Evolutionary conservation across 2,797 vertebrate genomes (phyloP), one percentile per base, ranked within the genome.

Genomic region (Hipposideros larvatus): DNA sequence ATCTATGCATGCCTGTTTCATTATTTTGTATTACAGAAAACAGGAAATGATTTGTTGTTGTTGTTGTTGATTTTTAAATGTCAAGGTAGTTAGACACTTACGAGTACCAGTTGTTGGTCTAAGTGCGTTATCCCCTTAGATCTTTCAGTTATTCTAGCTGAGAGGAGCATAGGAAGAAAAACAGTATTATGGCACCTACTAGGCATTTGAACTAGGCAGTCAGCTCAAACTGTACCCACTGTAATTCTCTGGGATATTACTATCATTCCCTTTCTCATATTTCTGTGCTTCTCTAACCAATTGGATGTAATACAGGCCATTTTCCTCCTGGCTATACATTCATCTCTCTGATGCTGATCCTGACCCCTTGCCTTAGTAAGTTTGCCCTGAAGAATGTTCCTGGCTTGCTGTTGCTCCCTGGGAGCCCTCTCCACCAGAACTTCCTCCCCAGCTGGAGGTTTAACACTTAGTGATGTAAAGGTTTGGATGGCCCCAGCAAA

Each of bases 321-420:
- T 84, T 89, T 93, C 57, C 66, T 96, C 37, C 79, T 61, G 11
- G 19, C 57, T 59, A 31, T 87, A 9, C 24, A 86, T 24, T 90
- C 28, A 18, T 83, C 48, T 65, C 68, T 95, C 2, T 85, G 59
- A 80, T 65, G 26, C 41, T 57, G 11, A 80, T 91, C 65, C 28
- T 78, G 34, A 22, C 26, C 75, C 34, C 48, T 66, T 78, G 11
- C 75, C 59, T 79, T 34, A 41, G n/a, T 11, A 41, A 3, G 59
- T 95, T 91, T 87, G 13, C 51, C 26, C 10, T 55, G 51, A 89
- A 83, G 31, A 16, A 11, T 68, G 61, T 13, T 43, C 0, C 15
- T 43, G 15, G 2, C 71, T 89, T 90, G 1, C 48, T 78, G 5
- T 51, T 90, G 46, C 4, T 75, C 18, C 15, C 22, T 78, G 19